Conservation (phyloP, 2,888 invertebrate species). For the Meliscaeva auricollis region DNA sequence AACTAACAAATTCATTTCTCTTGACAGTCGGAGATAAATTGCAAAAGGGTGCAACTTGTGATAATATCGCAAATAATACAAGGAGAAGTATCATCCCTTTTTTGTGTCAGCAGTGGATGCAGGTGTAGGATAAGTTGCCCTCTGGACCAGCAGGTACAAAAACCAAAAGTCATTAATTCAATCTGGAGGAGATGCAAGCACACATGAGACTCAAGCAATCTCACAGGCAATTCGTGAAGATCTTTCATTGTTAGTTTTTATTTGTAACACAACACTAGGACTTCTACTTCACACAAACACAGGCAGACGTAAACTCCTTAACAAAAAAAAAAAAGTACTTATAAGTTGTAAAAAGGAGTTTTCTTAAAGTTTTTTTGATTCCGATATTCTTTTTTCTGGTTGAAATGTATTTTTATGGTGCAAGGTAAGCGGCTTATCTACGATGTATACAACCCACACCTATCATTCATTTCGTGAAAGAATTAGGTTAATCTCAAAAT, state of each 20-base stretch:
- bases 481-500: too few species aligned
- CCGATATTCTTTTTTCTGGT: too few species aligned
- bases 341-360: too few species aligned
- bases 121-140: conserved; percentile 42
- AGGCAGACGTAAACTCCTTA: too few species aligned
- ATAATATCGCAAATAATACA: conserved; percentile 63
- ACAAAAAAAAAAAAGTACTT: too few species aligned
- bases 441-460: too few species aligned
- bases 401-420: too few species aligned
- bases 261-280: not conserved
- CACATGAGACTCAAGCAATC: conserved; percentile 62
- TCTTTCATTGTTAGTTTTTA: conserved; percentile 27
- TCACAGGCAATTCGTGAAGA: conserved; percentile 60
- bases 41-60: conserved; percentile 65
- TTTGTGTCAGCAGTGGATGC: conserved; percentile 33
- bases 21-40: conserved; percentile 76
- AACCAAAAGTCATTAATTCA: conserved; percentile 71
- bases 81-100: conserved; percentile 41
- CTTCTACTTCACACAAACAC: not conserved
- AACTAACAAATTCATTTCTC: conserved; percentile 75
- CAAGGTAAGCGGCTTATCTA: too few species aligned
- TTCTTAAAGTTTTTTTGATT: too few species aligned
- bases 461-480: too few species aligned
- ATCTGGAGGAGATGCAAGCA: conserved; percentile 28
- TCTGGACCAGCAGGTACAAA: conserved; percentile 28